Evolutionary conservation across 2,797 vertebrate genomes (phyloP).

Genomic region (Apodemus agrarius): DNA sequence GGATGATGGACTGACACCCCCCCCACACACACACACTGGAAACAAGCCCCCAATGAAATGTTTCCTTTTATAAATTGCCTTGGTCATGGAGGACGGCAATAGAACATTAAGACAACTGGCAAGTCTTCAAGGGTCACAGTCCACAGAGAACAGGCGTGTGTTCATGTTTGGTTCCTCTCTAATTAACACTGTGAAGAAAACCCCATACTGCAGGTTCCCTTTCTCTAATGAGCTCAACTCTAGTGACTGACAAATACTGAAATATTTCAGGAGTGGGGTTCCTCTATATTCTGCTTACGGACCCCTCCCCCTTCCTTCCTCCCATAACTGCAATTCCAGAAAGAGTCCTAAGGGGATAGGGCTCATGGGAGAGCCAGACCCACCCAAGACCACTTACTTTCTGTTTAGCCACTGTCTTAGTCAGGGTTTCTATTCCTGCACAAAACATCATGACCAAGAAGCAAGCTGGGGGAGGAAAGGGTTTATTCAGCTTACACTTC

Average conservation of each 20-base stretch:
- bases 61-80: background rate
- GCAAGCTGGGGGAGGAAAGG: background rate
- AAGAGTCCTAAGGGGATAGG: background rate
- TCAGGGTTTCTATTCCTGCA: background rate
- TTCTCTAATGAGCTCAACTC: background rate
- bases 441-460: background rate
- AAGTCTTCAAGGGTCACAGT: background rate
- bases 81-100: background rate
- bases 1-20: background rate
- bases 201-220: background rate
- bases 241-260: background rate
- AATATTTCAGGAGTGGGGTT: background rate
- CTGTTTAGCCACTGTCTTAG: background rate
- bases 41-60: background rate
- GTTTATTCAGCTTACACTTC: background rate
- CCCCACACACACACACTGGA: background rate
- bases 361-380: background rate
- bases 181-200: background rate
- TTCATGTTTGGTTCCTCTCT: background rate
- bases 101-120: background rate
- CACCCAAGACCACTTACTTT: accelerated
- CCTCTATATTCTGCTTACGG: background rate
- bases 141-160: background rate
- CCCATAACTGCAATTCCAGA: background rate
- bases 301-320: background rate